These are phyloP conservation scores for Nomada fabriciana DNA, from an alignment of 2,888 invertebrate species.

Conservation along the genomic window DNA sequence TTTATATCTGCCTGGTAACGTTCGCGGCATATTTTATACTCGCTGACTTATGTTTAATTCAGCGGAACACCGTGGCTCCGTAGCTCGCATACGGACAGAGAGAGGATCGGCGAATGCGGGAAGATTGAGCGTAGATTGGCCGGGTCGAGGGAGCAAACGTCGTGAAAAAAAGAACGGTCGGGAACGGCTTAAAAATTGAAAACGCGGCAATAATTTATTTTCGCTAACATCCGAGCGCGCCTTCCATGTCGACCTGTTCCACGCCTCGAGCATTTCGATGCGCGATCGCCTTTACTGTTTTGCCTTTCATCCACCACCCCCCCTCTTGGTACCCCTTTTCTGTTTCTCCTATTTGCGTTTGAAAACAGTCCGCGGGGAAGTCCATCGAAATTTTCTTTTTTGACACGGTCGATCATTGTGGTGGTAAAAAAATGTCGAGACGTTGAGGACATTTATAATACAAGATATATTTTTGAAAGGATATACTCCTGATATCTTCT, in stretches of 20 bases:
- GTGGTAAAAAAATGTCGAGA: too few relatives aligned
- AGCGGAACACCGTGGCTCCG: conserved; percentile 77
- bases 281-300: conserved; percentile 46
- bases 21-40: conserved; percentile 80
- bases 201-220: conserved; percentile 68
- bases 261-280: conserved; percentile 66
- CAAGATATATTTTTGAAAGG: too few relatives aligned
- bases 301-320: background rate
- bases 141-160: conserved; percentile 65
- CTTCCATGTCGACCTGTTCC: conserved; percentile 56
- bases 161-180: conserved; percentile 56
- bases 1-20: conserved; percentile 74
- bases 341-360: background rate
- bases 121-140: conserved; percentile 78
- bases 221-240: conserved; percentile 54
- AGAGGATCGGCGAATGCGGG: conserved; percentile 73
- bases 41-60: conserved; percentile 82
- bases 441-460: too few relatives aligned
- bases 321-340: background rate
- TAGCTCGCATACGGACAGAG: conserved; percentile 76
- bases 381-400: too few relatives aligned
- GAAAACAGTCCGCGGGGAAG: too few relatives aligned
- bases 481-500: too few relatives aligned
- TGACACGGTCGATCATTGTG: too few relatives aligned
- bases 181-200: conserved; percentile 65